These are phyloP conservation scores for Trichonephila inaurata DNA, from an alignment of 1,140 invertebrate genomes.

Conservation along the genomic window DNA sequence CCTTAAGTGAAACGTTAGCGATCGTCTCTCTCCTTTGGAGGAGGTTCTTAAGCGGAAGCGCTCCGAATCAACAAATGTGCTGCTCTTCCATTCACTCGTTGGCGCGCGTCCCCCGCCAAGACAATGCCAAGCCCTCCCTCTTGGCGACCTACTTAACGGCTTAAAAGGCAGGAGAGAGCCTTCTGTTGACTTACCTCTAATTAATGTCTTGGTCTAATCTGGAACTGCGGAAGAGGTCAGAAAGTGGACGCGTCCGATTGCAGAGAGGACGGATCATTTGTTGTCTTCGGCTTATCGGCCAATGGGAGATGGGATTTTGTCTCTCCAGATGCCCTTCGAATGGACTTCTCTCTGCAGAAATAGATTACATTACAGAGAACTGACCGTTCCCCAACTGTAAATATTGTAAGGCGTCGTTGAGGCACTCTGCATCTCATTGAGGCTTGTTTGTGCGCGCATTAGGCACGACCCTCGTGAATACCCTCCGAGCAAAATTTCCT, in stretches of 20 bases:
- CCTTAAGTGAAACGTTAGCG: not conserved
- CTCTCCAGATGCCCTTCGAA: not conserved
- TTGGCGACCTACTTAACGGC: slow-evolving; percentile 57
- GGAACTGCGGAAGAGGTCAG: slow-evolving; percentile 40
- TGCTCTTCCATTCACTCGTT: not conserved
- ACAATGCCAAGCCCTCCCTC: slow-evolving; percentile 3
- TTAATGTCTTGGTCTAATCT: slow-evolving; percentile 70
- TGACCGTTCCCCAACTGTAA: too few species aligned
- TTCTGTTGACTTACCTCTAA: slow-evolving; percentile 18
- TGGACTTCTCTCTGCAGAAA: too few species aligned
- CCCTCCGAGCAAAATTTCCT: too few species aligned
- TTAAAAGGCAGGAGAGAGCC: slow-evolving; percentile 26
- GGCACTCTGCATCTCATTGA: too few species aligned
- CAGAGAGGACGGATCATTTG: slow-evolving; percentile 39
- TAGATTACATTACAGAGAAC: too few species aligned
- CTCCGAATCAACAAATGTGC: slow-evolving; percentile 13
- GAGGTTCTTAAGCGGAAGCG: not conserved
- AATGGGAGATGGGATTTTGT: not conserved
- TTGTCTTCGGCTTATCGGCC: slow-evolving; percentile 49
- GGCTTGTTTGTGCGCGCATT: too few species aligned
- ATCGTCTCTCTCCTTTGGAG: not conserved
- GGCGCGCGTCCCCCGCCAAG: not conserved
- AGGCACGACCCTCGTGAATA: too few species aligned
- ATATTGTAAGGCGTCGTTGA: too few species aligned
- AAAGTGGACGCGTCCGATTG: slow-evolving; percentile 38